Percentiles rank a stretch among this genome's conserved stretches.
phyloP scores from a whole-genome alignment of 2,888 invertebrate species.

The Holacanthella duospinosa region DNA sequence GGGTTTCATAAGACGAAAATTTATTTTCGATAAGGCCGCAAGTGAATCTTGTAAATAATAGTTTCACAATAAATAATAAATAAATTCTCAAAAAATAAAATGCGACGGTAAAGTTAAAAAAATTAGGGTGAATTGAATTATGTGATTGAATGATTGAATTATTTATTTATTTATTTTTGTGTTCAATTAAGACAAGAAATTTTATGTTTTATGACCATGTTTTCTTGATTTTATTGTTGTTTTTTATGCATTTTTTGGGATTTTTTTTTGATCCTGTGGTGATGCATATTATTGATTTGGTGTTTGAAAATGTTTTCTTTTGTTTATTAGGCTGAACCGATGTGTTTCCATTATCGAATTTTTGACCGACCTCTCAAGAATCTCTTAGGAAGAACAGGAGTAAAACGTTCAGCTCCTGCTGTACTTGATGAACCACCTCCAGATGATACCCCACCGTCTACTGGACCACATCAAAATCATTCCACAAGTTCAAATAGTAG shows the following conservation, averaged over 20 bases:
- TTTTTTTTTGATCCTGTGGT: not conserved
- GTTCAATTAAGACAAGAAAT: too few species aligned
- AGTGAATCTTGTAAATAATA: too few species aligned
- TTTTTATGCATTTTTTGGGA: too few species aligned
- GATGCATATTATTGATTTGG: not conserved
- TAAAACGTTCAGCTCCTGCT: slow-evolving; percentile 33
- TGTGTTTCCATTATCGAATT: slow-evolving; percentile 37
- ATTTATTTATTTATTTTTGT: too few species aligned
- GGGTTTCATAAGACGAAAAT: too few species aligned
- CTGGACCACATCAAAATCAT: slow-evolving; percentile 21
- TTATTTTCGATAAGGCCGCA: too few species aligned
- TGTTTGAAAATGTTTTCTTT: not conserved
- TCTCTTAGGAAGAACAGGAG: slow-evolving; percentile 24
- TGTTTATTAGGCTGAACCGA: slow-evolving; percentile 31
- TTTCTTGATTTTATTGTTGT: not conserved
- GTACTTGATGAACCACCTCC: slow-evolving; percentile 36
- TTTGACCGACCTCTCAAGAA: slow-evolving; percentile 33
- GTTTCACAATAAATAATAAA: too few species aligned
- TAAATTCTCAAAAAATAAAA: too few species aligned
- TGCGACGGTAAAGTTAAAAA: too few species aligned
- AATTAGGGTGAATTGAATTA: not conserved
- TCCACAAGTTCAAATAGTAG: slow-evolving; percentile 8
- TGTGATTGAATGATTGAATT: too few species aligned
- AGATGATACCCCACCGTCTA: slow-evolving; percentile 31
- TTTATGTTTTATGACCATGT: not conserved